A percentile compares a stretch with the other conserved stretches of the same genome.
These are phyloP conservation scores for Lontra canadensis DNA, from an alignment of 2,113 vertebrate species.

Conservation along the genomic window DNA sequence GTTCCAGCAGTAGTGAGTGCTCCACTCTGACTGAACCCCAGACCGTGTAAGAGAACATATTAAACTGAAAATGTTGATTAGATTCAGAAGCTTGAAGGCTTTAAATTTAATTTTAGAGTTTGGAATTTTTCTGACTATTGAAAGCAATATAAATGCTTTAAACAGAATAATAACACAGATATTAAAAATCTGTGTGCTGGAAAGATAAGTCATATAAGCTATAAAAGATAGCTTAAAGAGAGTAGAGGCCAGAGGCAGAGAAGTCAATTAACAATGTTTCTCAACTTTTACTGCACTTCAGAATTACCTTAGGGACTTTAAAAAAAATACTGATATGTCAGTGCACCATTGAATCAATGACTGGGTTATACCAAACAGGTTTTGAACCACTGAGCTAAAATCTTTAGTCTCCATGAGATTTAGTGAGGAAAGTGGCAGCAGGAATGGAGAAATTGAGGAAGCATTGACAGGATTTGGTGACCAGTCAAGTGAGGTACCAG, in stretches of 20 bases:
- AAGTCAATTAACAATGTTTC: neutral
- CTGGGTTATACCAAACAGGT: neutral
- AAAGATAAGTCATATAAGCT: neutral
- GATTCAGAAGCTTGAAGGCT: neutral
- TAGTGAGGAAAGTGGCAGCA: neutral
- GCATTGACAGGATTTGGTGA: neutral
- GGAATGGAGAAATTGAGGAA: neutral
- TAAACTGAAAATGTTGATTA: neutral
- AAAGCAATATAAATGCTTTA: slow-evolving; percentile 16
- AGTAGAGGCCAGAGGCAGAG: neutral
- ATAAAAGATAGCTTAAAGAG: neutral
- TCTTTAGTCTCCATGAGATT: neutral
- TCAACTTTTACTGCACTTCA: neutral
- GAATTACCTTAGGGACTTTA: neutral
- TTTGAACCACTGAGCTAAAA: neutral
- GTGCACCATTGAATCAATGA: neutral
- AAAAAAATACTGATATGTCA: neutral
- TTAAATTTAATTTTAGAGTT: neutral
- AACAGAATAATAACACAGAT: neutral
- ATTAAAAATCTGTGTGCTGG: neutral
- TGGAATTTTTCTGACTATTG: neutral
- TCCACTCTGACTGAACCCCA: neutral
- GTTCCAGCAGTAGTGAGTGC: neutral
- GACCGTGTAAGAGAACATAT: neutral
- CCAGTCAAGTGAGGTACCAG: neutral